These are phyloP conservation scores for Esox niger DNA, from an alignment of 2,113 vertebrate genomes.

Conservation along the genomic window DNA sequence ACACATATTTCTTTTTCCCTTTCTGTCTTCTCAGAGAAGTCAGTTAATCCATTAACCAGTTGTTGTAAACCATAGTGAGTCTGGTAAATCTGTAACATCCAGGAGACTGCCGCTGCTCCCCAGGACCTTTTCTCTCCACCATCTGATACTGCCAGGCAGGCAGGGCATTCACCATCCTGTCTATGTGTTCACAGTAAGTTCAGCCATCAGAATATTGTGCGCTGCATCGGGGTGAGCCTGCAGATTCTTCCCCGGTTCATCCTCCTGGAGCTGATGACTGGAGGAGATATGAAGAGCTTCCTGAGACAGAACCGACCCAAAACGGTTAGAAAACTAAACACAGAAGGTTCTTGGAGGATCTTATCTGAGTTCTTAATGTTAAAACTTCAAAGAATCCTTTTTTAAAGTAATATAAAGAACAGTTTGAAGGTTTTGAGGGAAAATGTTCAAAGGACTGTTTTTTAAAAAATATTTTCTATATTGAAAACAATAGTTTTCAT, in stretches of 20 bases:
- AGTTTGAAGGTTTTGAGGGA: too few relatives aligned
- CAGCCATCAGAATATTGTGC: slow-evolving; percentile 86
- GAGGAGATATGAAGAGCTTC: slow-evolving; percentile 92
- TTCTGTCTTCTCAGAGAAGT: too few relatives aligned
- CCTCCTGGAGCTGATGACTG: slow-evolving; percentile 90
- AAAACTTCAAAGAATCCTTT: too few relatives aligned
- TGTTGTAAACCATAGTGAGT: slow-evolving; percentile 20
- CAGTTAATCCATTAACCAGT: too few relatives aligned
- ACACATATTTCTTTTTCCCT: too few relatives aligned
- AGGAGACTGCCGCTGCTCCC: not conserved
- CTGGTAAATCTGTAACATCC: not conserved
- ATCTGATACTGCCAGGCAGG: not conserved
- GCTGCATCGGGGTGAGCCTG: slow-evolving; percentile 86
- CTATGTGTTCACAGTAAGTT: slow-evolving; percentile 76
- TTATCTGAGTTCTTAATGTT: too few relatives aligned
- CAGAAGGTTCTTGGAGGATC: too few relatives aligned
- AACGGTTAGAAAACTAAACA: slow-evolving; percentile 77
- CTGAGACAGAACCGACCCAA: slow-evolving; percentile 84
- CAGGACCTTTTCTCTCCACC: not conserved
- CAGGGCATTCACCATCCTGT: not conserved
- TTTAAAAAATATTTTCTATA: too few relatives aligned
- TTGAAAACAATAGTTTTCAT: too few relatives aligned
- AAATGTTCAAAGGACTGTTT: too few relatives aligned
- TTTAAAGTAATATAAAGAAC: too few relatives aligned
- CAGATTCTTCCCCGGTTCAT: slow-evolving; percentile 85